Percentiles rank a stretch among this genome's conserved stretches.
Conservation (phyloP, 2,888 invertebrate genomes). For the Rhaphigaster nebulosa region DNA sequence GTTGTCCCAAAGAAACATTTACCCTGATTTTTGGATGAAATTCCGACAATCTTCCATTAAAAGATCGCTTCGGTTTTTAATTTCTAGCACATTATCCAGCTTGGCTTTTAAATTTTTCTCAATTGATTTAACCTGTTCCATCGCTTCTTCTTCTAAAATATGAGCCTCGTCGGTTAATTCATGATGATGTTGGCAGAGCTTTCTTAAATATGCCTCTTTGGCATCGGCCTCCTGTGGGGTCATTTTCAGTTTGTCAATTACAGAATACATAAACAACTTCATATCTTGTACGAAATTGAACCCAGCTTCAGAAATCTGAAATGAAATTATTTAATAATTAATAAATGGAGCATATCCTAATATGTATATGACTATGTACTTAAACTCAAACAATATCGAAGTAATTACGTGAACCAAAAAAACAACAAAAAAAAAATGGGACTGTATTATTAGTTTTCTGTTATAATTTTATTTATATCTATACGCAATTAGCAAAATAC, state of each 20-base stretch:
- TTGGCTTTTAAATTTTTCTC: neutral
- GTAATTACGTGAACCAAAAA: no score
- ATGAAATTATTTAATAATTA: neutral
- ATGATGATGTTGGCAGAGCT: neutral
- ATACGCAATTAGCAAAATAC: no score
- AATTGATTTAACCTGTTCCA: neutral
- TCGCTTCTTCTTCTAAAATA: conserved; percentile 1
- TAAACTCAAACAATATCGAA: no score
- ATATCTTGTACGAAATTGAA: conserved; percentile 46
- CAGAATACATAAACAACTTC: neutral
- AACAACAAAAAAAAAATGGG: no score
- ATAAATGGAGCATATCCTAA: neutral
- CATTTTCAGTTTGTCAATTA: neutral
- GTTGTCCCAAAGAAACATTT: no score
- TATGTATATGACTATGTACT: no score
- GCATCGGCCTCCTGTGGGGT: neutral
- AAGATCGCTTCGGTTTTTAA: neutral
- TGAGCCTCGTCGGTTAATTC: conserved; percentile 1
- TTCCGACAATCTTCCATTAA: neutral
- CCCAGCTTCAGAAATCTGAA: conserved; percentile 47
- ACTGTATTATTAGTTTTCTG: no score
- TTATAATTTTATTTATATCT: no score
- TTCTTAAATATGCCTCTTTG: conserved; percentile 23
- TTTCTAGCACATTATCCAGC: neutral
- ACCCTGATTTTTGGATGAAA: conserved; percentile 32